These are phyloP conservation scores for Vulpes lagopus DNA, from an alignment of 2,113 vertebrate genomes.

Conservation along the genomic window DNA sequence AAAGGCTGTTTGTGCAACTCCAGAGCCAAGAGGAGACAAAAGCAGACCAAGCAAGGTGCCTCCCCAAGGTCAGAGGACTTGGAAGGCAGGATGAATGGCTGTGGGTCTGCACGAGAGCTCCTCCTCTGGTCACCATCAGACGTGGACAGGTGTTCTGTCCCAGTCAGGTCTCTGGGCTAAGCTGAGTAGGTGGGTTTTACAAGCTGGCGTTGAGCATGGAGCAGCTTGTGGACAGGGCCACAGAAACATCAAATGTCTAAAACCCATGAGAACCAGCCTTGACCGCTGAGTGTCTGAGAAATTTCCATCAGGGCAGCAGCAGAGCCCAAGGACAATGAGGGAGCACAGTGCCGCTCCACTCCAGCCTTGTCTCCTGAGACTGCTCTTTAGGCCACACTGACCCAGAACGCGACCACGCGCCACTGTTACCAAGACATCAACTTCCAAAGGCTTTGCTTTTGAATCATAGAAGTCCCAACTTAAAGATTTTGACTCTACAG, in stretches of 20 bases:
- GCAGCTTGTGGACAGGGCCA: neutral
- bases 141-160: rapidly evolving
- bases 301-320: neutral
- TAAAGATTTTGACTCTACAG: neutral
- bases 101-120: rapidly evolving
- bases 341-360: rapidly evolving
- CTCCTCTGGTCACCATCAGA: rapidly evolving
- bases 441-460: neutral
- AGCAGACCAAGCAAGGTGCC: neutral
- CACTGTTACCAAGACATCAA: too few relatives aligned
- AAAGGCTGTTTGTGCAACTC: neutral
- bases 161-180: neutral
- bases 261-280: neutral
- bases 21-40: neutral
- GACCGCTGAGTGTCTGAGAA: rapidly evolving
- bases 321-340: rapidly evolving
- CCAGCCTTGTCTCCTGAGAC: neutral
- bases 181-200: neutral
- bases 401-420: rapidly evolving
- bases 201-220: rapidly evolving
- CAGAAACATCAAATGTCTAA: rapidly evolving
- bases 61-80: neutral
- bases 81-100: too few relatives aligned
- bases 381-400: rapidly evolving
- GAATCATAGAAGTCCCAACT: neutral